Percentiles rank a stretch among this genome's conserved stretches.
phyloP scores from a whole-genome alignment of 2,888 invertebrate genomes.

The Drosophila multiciliata region DNA sequence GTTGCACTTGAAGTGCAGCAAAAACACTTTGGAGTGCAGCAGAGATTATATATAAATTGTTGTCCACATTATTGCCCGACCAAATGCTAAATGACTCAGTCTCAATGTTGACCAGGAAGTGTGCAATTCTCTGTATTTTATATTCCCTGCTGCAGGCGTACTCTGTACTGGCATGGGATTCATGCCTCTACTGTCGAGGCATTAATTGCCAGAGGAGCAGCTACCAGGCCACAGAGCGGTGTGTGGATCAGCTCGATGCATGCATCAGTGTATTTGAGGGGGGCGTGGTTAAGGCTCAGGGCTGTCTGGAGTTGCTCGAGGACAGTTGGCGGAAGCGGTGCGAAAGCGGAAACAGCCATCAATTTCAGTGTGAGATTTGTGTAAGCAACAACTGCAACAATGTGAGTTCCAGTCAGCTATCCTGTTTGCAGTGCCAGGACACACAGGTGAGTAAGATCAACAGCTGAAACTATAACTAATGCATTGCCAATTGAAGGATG shows the following conservation, averaged over 20 bases:
- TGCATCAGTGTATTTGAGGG: conserved; percentile 73
- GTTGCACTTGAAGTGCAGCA: conserved; percentile 30
- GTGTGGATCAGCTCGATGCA: conserved; percentile 67
- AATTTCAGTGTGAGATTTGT: conserved; percentile 54
- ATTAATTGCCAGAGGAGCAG: conserved; percentile 68
- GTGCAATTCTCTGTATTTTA: conserved; percentile 12
- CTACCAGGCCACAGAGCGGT: conserved; percentile 56
- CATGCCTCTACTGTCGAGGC: conserved; percentile 70
- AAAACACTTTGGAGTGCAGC: conserved; percentile 22
- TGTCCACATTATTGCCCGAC: conserved; percentile 4
- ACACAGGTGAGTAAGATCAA: conserved; percentile 46
- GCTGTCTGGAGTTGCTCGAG: conserved; percentile 59
- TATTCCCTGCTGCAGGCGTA: conserved; percentile 35
- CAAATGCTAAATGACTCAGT: conserved; percentile 47
- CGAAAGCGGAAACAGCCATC: not conserved
- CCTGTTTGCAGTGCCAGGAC: conserved; percentile 72
- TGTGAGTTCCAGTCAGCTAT: conserved; percentile 39
- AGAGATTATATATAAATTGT: conserved; percentile 69
- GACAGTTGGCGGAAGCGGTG: conserved; percentile 42
- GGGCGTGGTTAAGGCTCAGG: conserved; percentile 66
- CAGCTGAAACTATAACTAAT: not conserved
- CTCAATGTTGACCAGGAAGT: conserved; percentile 52
- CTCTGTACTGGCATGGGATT: conserved; percentile 47
- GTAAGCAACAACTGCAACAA: conserved; percentile 65
- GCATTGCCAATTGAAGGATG: conserved; percentile 18